Evolutionary conservation across 2,797 vertebrate genomes (phyloP).

Genomic region (Otus scops): DNA sequence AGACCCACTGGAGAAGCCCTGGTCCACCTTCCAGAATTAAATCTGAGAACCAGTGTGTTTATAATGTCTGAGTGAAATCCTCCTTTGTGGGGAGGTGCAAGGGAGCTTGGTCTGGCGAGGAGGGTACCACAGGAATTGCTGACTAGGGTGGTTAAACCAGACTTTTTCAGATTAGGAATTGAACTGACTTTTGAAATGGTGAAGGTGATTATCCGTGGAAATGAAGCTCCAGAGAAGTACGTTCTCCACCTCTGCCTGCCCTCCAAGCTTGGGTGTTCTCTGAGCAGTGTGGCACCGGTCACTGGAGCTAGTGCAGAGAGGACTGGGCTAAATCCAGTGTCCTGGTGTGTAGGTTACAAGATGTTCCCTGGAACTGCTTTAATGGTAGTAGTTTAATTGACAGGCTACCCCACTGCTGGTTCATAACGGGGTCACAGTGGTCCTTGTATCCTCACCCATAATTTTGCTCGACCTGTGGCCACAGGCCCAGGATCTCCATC

Average conservation of each 20-base stretch:
- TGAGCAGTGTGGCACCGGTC: background rate
- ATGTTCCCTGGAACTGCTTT: background rate
- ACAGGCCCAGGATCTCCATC: accelerated
- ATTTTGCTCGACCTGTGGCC: accelerated
- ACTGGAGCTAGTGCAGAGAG: too few species aligned
- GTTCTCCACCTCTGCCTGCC: background rate
- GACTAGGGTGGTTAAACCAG: background rate
- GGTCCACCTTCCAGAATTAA: background rate
- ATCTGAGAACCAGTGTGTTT: too few species aligned
- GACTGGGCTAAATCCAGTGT: background rate
- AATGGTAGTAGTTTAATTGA: background rate
- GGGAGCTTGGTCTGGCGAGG: background rate
- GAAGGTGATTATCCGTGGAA: background rate
- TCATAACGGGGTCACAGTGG: accelerated
- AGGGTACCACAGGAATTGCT: background rate
- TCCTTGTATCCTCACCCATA: accelerated
- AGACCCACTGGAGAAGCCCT: background rate
- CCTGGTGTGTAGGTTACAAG: background rate
- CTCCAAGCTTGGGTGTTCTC: background rate
- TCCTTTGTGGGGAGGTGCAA: background rate
- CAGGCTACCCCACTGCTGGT: background rate
- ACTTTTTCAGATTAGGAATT: background rate
- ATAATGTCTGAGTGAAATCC: background rate
- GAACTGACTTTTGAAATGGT: background rate
- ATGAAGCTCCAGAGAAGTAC: background rate